Conservation (phyloP, 2,797 vertebrate species). For the Champsocephalus gunnari region DNA sequence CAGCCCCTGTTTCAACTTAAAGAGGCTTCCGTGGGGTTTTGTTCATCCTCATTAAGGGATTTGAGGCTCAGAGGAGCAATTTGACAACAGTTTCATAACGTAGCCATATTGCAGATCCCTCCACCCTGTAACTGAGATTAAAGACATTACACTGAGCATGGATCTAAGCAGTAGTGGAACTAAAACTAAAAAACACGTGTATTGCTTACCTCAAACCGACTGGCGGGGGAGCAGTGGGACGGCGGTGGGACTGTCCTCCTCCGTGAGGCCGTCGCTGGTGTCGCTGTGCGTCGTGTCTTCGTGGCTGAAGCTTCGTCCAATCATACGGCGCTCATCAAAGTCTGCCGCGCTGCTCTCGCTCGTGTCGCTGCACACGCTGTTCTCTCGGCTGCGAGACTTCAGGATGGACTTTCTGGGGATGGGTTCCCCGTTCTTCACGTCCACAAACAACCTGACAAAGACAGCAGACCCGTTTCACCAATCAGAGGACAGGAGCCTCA, state of each 20-base stretch:
- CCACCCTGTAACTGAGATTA: conserved; percentile 7
- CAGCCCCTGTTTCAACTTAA: conserved; percentile 26
- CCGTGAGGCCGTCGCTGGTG: conserved; percentile 87
- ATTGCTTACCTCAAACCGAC: conserved; percentile 85
- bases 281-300: conserved; percentile 90
- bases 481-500: neutral
- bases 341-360: conserved; percentile 94
- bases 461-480: neutral
- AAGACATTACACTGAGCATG: conserved; percentile 1
- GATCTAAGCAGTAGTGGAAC: neutral
- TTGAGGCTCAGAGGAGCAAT: conserved; percentile 15
- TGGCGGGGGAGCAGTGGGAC: conserved; percentile 75
- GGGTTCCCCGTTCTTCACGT: conserved; percentile 94
- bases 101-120: neutral
- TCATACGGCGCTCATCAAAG: conserved; percentile 88
- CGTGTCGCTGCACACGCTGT: conserved; percentile 96
- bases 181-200: neutral
- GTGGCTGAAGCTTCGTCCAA: conserved; percentile 86
- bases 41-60: conserved; percentile 37
- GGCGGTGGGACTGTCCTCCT: conserved; percentile 85
- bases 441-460: conserved; percentile 91
- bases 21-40: conserved; percentile 41
- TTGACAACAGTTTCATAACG: conserved; percentile 17
- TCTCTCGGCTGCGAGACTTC: conserved; percentile 96
- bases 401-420: conserved; percentile 97